Evolutionary conservation across 2,888 invertebrate genomes (phyloP).

Genomic region (Polylopha cassiicola): DNA sequence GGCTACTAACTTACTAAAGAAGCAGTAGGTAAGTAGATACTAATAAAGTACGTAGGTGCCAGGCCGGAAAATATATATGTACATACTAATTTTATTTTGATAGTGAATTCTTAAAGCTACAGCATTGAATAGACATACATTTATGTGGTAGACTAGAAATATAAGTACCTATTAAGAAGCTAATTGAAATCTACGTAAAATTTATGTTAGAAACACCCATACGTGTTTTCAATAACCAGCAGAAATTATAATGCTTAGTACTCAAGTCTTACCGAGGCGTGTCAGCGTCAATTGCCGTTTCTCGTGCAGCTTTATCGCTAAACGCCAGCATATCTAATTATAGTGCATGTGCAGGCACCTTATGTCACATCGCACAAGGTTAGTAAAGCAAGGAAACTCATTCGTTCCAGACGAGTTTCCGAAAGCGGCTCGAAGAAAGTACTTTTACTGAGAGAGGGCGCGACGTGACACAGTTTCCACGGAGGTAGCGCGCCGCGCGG

Average conservation of each 20-base stretch:
- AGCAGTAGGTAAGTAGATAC: too few relatives aligned
- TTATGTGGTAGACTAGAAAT: too few relatives aligned
- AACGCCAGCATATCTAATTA: slow-evolving; percentile 45
- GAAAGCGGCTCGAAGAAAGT: slow-evolving; percentile 75
- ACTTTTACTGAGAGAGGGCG: slow-evolving; percentile 71
- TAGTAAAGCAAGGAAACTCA: slow-evolving; percentile 60
- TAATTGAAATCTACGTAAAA: too few relatives aligned
- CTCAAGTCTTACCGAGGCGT: background rate
- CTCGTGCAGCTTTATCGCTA: slow-evolving; percentile 11
- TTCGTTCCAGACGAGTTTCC: slow-evolving; percentile 65
- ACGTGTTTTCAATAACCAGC: too few relatives aligned
- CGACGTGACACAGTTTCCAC: slow-evolving; percentile 73
- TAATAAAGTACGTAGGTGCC: too few relatives aligned
- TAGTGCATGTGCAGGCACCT: slow-evolving; percentile 53
- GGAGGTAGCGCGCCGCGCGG: slow-evolving; percentile 32
- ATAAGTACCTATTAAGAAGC: too few relatives aligned
- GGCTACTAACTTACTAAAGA: too few relatives aligned
- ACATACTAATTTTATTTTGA: too few relatives aligned
- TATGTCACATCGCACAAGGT: slow-evolving; percentile 70
- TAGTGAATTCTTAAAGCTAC: too few relatives aligned
- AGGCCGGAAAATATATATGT: too few relatives aligned
- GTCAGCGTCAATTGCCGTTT: slow-evolving; percentile 4
- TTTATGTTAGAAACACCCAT: too few relatives aligned
- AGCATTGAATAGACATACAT: too few relatives aligned
- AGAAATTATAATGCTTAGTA: background rate